Base-by-base conservation (phyloP, 1,140 invertebrate genomes). In the Hyphantria cunea region DNA sequence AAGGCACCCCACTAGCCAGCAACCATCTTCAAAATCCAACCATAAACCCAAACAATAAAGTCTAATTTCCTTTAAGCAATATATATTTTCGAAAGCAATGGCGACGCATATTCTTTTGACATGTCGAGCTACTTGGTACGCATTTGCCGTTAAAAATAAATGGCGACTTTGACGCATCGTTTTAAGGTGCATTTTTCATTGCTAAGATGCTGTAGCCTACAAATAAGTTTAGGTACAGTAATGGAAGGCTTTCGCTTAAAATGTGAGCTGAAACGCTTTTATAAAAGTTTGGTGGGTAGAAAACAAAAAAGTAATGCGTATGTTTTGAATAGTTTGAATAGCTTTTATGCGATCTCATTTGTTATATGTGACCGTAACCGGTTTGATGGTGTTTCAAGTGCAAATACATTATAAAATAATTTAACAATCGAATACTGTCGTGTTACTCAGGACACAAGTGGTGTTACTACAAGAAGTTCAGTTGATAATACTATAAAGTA, bases 111-210 rank as follows among this genome's bases (percentile, higher is more conserved):
- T 73, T 70, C 71, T 81, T 81, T 74, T 58, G 49, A 53, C 42
- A 60, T 70, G 62, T 63, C 62, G 65, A 76, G 66, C 70, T 78
- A 73, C 76, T 78, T 69, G 66, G 60, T 64, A 75, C 71, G 74
- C 68, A 60, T 76, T 66, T 55, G 54, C 53, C 64, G 50, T 48
- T 32, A 6, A 64, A 44, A 51, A 70, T 54, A 64, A 47, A 54
- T 73, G 66, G 75, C 41, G 59, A 77, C 69, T 60, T 34, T 71
- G 68, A 76, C 50, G 14, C 41, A 31, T 14, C 7, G 13, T n/a
- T 53, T 61, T 60, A 67, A 64, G 48, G 65, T 64, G 14, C 31
- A 44, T 70, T 66, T 67, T 67, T 32, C 48, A 25, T 7, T 58
- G 32, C 39, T 39, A 11, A 11, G 9, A 5, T 34, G 72, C 69